These are phyloP conservation scores for Agrilus mali DNA, from an alignment of 2,888 invertebrate genomes.

Conservation along the genomic window DNA sequence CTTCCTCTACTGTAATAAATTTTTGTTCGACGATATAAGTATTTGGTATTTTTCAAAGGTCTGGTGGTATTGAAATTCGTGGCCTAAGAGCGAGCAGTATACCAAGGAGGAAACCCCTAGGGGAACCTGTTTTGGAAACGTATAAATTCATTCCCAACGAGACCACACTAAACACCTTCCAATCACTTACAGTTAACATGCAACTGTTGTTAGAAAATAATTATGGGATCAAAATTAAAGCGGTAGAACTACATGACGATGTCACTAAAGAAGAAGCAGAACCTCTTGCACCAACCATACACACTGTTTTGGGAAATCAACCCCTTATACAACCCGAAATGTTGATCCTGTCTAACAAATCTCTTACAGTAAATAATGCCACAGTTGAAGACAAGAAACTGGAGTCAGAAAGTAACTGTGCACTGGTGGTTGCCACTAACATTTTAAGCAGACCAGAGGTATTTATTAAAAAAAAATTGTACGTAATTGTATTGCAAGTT, in stretches of 20 bases:
- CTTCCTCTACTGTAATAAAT: background rate
- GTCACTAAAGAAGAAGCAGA: constrained; percentile 25
- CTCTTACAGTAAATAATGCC: constrained; percentile 38
- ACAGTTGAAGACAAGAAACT: constrained; percentile 50
- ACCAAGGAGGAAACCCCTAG: constrained; percentile 51
- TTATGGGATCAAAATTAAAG: constrained; percentile 47
- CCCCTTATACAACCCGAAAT: constrained; percentile 58
- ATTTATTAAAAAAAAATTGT: constrained; percentile 3
- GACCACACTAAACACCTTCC: constrained; percentile 13
- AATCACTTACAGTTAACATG: constrained; percentile 44
- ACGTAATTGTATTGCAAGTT: no score
- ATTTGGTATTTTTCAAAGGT: constrained; percentile 28
- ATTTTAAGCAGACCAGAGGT: constrained; percentile 39
- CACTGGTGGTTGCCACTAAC: constrained; percentile 23
- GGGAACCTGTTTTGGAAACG: constrained; percentile 65
- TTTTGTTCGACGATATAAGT: background rate
- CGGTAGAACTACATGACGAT: constrained; percentile 34
- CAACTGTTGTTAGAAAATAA: constrained; percentile 65
- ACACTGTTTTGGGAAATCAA: constrained; percentile 49
- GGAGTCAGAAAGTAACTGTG: constrained; percentile 20
- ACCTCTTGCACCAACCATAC: constrained; percentile 42
- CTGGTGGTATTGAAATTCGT: constrained; percentile 65
- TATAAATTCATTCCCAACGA: constrained; percentile 58
- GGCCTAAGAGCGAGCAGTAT: constrained; percentile 69
- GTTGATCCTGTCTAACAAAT: constrained; percentile 40